phyloP scores from a whole-genome alignment of 2,797 vertebrate species.

The Diglossa cyanea region DNA sequence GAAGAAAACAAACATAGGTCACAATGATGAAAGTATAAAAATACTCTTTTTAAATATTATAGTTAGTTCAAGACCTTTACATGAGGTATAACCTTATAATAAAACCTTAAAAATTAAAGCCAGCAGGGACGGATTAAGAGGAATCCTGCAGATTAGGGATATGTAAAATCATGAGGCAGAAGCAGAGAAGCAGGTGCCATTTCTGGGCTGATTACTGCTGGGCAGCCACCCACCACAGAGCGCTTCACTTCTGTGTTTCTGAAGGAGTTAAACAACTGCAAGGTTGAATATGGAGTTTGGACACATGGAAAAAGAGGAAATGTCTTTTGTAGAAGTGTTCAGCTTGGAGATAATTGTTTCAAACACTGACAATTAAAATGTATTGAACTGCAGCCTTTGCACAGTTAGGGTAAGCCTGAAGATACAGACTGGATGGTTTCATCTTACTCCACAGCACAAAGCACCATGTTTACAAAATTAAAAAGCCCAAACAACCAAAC shows the following conservation, averaged over 20 bases:
- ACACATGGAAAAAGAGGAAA: neutral
- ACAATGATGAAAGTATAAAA: neutral
- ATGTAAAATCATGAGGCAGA: conserved; percentile 20
- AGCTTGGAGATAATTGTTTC: neutral
- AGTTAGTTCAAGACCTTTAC: neutral
- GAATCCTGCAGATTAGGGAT: neutral
- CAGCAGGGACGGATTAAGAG: conserved; percentile 7
- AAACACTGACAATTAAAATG: neutral
- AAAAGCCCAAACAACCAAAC: fast-evolving
- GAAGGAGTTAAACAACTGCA: neutral
- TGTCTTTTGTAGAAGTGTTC: neutral
- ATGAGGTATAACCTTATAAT: neutral
- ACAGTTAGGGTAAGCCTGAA: neutral
- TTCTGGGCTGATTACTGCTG: neutral
- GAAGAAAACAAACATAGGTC: neutral
- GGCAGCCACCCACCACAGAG: neutral
- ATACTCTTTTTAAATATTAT: neutral
- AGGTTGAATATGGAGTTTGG: neutral
- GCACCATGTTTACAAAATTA: neutral
- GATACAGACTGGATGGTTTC: neutral
- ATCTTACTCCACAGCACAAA: neutral
- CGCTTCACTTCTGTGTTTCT: neutral
- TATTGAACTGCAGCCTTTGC: neutral
- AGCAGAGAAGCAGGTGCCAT: neutral
- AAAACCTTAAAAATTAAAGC: conserved; percentile 22